Conservation (phyloP, 2,797 vertebrate species). For the Silurus aristotelis region DNA sequence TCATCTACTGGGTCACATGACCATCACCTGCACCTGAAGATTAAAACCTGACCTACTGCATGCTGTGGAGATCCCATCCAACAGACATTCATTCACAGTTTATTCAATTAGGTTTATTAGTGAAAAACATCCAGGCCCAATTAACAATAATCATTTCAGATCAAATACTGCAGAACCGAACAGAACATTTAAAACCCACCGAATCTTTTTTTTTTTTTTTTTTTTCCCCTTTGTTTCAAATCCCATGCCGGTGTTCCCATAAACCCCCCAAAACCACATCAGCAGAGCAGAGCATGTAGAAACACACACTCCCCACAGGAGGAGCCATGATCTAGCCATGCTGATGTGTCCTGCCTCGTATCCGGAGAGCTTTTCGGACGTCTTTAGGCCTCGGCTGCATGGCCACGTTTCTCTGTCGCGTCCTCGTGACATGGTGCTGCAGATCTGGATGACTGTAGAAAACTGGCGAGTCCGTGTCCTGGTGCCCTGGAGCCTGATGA, state of each 20-base stretch:
- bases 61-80: too few relatives aligned
- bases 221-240: slow-evolving; percentile 16
- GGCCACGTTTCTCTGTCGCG: neutral
- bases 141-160: slow-evolving; percentile 49
- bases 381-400: slow-evolving; percentile 10
- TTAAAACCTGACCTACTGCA: too few relatives aligned
- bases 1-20: too few relatives aligned
- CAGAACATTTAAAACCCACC: slow-evolving; percentile 54
- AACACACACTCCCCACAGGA: slow-evolving; percentile 29
- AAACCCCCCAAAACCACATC: slow-evolving; percentile 25
- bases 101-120: slow-evolving; percentile 50
- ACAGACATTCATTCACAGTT: too few relatives aligned
- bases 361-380: neutral
- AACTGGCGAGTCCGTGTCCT: slow-evolving; percentile 7
- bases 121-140: slow-evolving; percentile 47
- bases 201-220: slow-evolving; percentile 23
- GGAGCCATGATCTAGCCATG: slow-evolving; percentile 35
- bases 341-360: slow-evolving; percentile 45
- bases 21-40: too few relatives aligned
- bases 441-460: slow-evolving; percentile 20
- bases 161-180: slow-evolving; percentile 49
- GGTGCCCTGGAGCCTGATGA: slow-evolving; percentile 12
- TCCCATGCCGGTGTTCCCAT: neutral
- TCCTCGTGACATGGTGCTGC: neutral
- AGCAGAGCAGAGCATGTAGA: slow-evolving; percentile 20